Conservation (phyloP, 2,888 invertebrate genomes). For the Bimastos eiseni region DNA sequence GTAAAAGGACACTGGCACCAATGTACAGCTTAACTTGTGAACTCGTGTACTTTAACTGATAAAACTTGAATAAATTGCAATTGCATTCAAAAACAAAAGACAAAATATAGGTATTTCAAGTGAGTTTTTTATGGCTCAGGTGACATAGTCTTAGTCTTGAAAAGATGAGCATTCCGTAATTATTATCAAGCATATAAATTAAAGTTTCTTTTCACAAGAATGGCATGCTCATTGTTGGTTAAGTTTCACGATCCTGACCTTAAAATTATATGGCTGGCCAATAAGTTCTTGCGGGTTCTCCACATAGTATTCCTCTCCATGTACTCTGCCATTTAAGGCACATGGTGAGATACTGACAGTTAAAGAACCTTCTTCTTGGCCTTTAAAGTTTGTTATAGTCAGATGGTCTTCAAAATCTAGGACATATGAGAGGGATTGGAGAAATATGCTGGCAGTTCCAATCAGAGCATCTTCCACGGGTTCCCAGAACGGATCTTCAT, state of each 20-base stretch:
- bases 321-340: constrained; percentile 52
- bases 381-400: constrained; percentile 61
- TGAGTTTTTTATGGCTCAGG: too few species aligned
- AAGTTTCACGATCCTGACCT: constrained; percentile 49
- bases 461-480: constrained; percentile 61
- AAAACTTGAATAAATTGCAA: too few species aligned
- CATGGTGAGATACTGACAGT: constrained; percentile 53
- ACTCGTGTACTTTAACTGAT: too few species aligned
- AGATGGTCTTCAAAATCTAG: constrained; percentile 61
- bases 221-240: background rate
- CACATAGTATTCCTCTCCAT: constrained; percentile 60
- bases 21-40: too few species aligned
- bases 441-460: constrained; percentile 60
- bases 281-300: constrained; percentile 59
- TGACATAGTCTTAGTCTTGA: too few species aligned
- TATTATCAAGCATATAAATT: background rate
- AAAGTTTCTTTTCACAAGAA: background rate
- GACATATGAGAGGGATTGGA: constrained; percentile 60
- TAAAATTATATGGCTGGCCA: constrained; percentile 58
- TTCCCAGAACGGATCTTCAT: constrained; percentile 63
- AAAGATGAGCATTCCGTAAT: background rate
- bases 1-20: too few species aligned
- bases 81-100: too few species aligned
- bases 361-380: constrained; percentile 43
- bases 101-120: too few species aligned